phyloP scores from a whole-genome alignment of 2,888 invertebrate species.

The Ferdinandea cuprea region DNA sequence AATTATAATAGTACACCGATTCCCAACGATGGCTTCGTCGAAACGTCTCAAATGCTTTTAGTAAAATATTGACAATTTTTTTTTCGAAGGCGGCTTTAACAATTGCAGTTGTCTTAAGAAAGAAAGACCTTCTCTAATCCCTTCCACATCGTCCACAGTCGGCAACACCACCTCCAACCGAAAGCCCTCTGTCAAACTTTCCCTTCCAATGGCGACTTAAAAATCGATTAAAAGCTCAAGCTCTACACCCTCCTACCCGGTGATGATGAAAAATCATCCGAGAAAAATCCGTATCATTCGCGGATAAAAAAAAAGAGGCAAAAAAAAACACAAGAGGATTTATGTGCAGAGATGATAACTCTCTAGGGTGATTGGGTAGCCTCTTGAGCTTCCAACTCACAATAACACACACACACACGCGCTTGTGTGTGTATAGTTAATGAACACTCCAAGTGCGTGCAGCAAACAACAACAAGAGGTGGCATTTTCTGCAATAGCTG shows the following conservation, averaged over 20 bases:
- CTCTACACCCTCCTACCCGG: constrained; percentile 8
- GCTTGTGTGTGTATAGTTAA: constrained; percentile 14
- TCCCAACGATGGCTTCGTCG: too few species aligned
- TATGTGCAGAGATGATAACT: constrained; percentile 47
- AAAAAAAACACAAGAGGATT: constrained; percentile 41
- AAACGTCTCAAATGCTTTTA: too few species aligned
- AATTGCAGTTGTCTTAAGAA: too few species aligned
- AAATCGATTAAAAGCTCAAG: constrained; percentile 39
- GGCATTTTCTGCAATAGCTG: constrained; percentile 3
- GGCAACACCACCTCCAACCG: constrained; percentile 9
- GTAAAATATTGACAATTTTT: too few species aligned
- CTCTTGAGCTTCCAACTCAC: constrained; percentile 22
- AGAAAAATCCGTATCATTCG: constrained; percentile 50
- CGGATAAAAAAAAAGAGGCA: constrained; percentile 33
- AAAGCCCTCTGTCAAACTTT: constrained; percentile 5
- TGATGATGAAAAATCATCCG: constrained; percentile 45
- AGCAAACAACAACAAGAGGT: constrained; percentile 21
- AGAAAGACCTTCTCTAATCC: too few species aligned
- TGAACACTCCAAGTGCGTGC: constrained; percentile 57
- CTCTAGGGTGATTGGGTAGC: constrained; percentile 57
- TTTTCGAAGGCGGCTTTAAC: too few species aligned
- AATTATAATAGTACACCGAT: too few species aligned
- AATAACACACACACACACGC: neutral
- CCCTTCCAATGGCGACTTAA: constrained; percentile 5
- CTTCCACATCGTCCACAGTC: neutral